Evolutionary conservation across 2,888 invertebrate genomes (phyloP).

Genomic region (Caenorhabditis angaria): DNA sequence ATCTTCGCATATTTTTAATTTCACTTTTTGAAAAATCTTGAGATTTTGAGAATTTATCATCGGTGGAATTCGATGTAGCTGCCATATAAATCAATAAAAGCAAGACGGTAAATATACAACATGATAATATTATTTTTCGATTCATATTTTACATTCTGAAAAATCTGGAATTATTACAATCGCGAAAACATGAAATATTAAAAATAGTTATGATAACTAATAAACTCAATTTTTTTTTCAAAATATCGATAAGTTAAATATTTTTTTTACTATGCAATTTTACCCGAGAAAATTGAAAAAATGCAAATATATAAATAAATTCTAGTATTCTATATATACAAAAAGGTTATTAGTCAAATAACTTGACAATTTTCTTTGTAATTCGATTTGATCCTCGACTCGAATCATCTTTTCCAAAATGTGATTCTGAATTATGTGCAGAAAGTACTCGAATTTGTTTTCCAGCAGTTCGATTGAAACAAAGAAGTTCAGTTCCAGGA

Average conservation of each 20-base stretch:
- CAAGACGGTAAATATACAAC: background rate
- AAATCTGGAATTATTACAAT: background rate
- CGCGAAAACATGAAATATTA: background rate
- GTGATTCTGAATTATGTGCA: conserved; percentile 33
- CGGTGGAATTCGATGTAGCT: no score
- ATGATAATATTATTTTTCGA: background rate
- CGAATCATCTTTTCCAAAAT: conserved; percentile 30
- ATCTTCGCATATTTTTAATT: conserved; percentile 11
- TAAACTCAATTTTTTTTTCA: background rate
- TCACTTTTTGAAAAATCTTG: conserved; percentile 5
- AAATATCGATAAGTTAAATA: background rate
- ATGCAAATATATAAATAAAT: conserved; percentile 8
- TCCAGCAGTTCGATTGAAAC: conserved; percentile 67
- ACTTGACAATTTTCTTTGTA: conserved; percentile 51
- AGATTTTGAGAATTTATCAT: conserved; percentile 16
- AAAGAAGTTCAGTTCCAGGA: conserved; percentile 57
- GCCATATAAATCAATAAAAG: background rate
- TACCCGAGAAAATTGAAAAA: conserved; percentile 19
- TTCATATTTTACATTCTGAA: background rate
- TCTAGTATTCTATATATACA: conserved; percentile 16
- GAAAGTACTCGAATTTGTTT: conserved; percentile 70
- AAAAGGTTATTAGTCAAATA: conserved; percentile 42
- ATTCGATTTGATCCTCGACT: conserved; percentile 48
- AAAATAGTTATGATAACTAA: conserved; percentile 5
- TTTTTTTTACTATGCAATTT: conserved; percentile 15